Evolutionary conservation across 2,797 vertebrate species (phyloP).

Genomic region (Muraenolepis orangiensis): DNA sequence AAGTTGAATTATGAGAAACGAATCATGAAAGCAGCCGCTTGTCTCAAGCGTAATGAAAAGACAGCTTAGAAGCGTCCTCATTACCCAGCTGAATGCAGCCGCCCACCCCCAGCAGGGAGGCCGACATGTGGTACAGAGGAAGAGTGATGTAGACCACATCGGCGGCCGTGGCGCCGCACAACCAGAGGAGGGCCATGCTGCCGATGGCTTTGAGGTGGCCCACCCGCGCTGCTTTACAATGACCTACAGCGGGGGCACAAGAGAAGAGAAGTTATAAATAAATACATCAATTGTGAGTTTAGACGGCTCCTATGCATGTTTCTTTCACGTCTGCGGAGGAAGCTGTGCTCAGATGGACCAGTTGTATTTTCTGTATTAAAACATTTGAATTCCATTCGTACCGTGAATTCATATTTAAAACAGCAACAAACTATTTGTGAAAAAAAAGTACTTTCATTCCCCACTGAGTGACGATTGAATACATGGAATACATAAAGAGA

Average conservation of each 20-base stretch:
- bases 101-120: constrained; percentile 80
- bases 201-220: constrained; percentile 84
- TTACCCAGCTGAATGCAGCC: constrained; percentile 86
- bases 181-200: constrained; percentile 79
- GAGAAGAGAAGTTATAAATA: not conserved
- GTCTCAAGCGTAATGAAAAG: not conserved
- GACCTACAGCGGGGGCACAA: constrained; percentile 63
- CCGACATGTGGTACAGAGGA: constrained; percentile 90
- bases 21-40: not conserved
- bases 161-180: constrained; percentile 74
- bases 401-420: too few relatives aligned
- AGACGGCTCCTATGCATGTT: too few relatives aligned
- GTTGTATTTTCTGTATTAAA: too few relatives aligned
- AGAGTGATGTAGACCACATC: constrained; percentile 85
- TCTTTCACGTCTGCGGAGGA: too few relatives aligned
- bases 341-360: too few relatives aligned
- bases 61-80: not conserved
- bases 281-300: too few relatives aligned
- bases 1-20: not conserved
- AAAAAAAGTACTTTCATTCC: too few relatives aligned
- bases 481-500: too few relatives aligned
- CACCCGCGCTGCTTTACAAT: constrained; percentile 84
- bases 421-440: too few relatives aligned
- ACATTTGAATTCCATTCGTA: too few relatives aligned
- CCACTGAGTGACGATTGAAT: too few relatives aligned